Evolutionary conservation across 2,888 invertebrate genomes (phyloP), one percentile per base, ranked within the genome.

Genomic region (Macrosoma leucophasiata): DNA sequence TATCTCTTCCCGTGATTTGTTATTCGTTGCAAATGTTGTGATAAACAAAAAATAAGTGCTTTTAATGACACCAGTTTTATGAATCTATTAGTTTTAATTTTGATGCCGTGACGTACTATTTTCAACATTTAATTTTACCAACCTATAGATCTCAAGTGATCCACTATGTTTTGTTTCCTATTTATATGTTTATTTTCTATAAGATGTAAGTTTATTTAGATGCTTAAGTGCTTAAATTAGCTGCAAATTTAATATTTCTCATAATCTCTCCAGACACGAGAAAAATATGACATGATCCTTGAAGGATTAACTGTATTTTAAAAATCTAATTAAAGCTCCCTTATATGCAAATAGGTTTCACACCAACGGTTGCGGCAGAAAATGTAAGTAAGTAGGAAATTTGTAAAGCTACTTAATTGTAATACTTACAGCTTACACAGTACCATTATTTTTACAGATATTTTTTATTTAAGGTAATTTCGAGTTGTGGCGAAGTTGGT

Each of bases 401-500:
- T 18, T 38, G 12, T 35, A 46, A 48, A 29, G 33, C 47, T 44
- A 9, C 6, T n/a, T 2, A 27, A 2, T 9, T 17, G 17, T 17
- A 7, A 4, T 4, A 5, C 4, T 17, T 5, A 7, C 6, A 4
- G 17, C n/a, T n/a, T n/a, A n/a, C n/a, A n/a, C n/a, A n/a, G n/a
- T n/a, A n/a, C n/a, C n/a, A n/a, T n/a, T n/a, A n/a, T n/a, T n/a
- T n/a, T n/a, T n/a, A n/a, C n/a, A n/a, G n/a, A n/a, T n/a, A n/a
- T n/a, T n/a, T n/a, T n/a, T n/a, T n/a, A n/a, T n/a, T n/a, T n/a
- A n/a, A n/a, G n/a, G n/a, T n/a, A n/a, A n/a, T n/a, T n/a, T n/a
- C n/a, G 6, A 35, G 27, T 14, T 63, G 61, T 36, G 49, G 52
- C 12, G 60, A 55, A 17, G 33, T 52, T 22, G 63, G 55, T 2